These are phyloP conservation scores for Rotaria socialis DNA, from an alignment of 2,888 invertebrate species.

Conservation along the genomic window DNA sequence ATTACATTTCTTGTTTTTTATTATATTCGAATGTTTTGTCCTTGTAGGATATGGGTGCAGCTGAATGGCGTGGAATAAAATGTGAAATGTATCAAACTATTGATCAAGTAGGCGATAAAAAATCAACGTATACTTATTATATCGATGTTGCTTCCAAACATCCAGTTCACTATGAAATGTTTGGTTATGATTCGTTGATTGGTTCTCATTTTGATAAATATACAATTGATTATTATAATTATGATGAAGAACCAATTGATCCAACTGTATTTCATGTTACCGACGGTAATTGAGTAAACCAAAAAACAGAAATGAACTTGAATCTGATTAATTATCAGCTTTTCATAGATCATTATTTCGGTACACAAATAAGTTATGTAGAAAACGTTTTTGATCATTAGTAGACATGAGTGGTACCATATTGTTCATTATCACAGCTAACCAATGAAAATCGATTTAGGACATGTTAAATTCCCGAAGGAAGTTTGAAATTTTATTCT, in stretches of 20 bases:
- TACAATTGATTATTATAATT: conserved; percentile 72
- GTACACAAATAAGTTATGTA: too few species aligned
- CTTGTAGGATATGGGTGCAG: conserved; percentile 49
- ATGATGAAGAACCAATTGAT: conserved; percentile 49
- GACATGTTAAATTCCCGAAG: too few species aligned
- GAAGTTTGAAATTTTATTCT: too few species aligned
- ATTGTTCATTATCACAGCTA: too few species aligned
- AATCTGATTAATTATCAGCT: too few species aligned
- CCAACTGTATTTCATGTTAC: conserved; percentile 41
- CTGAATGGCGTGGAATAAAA: conserved; percentile 67
- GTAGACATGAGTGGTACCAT: too few species aligned
- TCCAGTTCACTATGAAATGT: conserved; percentile 82
- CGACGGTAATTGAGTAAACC: not conserved
- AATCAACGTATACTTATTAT: conserved; percentile 84
- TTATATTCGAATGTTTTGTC: not conserved
- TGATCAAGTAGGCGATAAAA: conserved; percentile 71
- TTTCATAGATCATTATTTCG: too few species aligned
- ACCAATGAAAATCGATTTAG: too few species aligned
- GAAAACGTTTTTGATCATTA: too few species aligned
- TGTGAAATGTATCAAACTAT: conserved; percentile 76
- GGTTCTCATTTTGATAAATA: conserved; percentile 95
- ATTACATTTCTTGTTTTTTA: not conserved
- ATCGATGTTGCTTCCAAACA: conserved; percentile 61
- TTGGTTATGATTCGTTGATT: conserved; percentile 81
- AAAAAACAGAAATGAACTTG: not conserved